Evolutionary conservation across 2,113 vertebrate species (phyloP).

Genomic region (Pedetes capensis): DNA sequence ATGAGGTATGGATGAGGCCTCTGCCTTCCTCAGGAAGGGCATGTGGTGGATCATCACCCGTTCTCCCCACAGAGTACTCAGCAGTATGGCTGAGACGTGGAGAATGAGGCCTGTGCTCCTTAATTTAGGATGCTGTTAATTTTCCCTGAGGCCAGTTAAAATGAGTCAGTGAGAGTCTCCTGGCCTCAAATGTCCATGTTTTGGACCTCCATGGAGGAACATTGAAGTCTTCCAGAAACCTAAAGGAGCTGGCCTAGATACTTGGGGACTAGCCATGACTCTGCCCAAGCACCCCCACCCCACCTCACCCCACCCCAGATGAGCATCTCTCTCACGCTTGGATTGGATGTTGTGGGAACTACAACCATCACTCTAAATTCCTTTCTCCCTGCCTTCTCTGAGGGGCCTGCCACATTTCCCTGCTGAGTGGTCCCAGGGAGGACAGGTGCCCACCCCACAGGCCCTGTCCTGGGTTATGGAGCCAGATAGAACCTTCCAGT

Average conservation of each 20-base stretch:
- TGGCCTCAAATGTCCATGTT: neutral
- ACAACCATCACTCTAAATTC: neutral
- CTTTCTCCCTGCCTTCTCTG: neutral
- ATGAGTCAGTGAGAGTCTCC: neutral
- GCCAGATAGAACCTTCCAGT: neutral
- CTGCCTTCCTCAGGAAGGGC: neutral
- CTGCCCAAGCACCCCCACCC: no score
- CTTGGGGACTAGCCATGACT: neutral
- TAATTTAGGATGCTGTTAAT: neutral
- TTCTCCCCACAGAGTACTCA: neutral
- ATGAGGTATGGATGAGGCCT: neutral
- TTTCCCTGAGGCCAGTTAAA: neutral
- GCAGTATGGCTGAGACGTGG: neutral
- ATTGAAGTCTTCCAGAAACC: conserved; percentile 38
- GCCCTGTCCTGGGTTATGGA: neutral
- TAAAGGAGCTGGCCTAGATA: neutral
- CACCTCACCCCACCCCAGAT: neutral
- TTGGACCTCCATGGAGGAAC: conserved; percentile 35
- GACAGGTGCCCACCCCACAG: neutral
- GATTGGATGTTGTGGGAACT: conserved; percentile 2
- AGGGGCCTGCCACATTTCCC: neutral
- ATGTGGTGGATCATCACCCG: neutral
- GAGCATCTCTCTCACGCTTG: neutral
- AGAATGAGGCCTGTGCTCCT: neutral
- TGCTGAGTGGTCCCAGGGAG: neutral